Evolutionary conservation across 2,888 invertebrate genomes (phyloP), one percentile per base, ranked within the genome.

Genomic region (Argyra leucocephala): DNA sequence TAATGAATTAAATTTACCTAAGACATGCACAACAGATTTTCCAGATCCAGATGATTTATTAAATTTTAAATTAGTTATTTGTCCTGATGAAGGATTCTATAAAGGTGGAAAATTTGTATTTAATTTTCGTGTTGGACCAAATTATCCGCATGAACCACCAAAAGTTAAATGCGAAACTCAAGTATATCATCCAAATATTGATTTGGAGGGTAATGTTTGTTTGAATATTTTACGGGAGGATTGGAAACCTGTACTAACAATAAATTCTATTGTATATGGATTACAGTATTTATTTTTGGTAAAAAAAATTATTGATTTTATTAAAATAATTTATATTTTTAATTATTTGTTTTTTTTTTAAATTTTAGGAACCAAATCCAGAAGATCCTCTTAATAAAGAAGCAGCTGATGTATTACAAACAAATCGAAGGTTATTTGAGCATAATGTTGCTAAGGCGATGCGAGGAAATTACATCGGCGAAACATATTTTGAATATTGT

Each of bases 311-410:
- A 3, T 58, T 58, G 5, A 24, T 68, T 59, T 63, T 26, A 24
- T 59, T 23, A 6, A 2, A 3, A 26, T 31, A 59, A 24, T 26
- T 18, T 23, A 61, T 18, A 60, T 9, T 26, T 61, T 7, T 24
- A 24, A 18, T 60, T 23, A 26, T 61, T 58, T n/a, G n/a, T n/a
- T 57, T 6, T 7, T 3, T 57, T 31, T 62, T 22, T 57, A 24
- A 57, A 7, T 66, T 67, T 18, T 74, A 94, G 94, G 98, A 98
- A 82, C 98, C 97, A 62, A 98, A 98, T 82, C 96, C 97, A 2
- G 97, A 98, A 81, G 98, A 98, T 83, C 98, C 97, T 12, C 80
- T 98, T 72, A 98, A 98, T 81, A 97, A 97, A 82, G 97, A 98
- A 81, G 97, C 97, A 18, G 97, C 98, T 3, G 96, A 97, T 79